Evolutionary conservation across 2,888 invertebrate species (phyloP).

Genomic region (Pachycephus smyrnensis): DNA sequence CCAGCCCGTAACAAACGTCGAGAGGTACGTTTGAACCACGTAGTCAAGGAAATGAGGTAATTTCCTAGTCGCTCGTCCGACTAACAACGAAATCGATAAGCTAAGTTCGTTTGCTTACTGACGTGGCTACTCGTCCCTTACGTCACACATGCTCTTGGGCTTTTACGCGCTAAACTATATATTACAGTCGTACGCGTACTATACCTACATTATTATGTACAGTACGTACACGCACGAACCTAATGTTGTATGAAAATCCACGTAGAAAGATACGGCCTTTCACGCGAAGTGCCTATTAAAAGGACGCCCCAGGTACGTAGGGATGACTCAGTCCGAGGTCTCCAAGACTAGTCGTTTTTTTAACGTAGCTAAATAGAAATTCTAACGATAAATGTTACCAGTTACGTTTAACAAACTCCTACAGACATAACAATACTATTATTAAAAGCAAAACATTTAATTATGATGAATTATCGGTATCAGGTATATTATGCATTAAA

Average conservation of each 20-base stretch:
- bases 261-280: neutral
- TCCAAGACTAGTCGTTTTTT: neutral
- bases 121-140: neutral
- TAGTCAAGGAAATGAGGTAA: conserved; percentile 3
- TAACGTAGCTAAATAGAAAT: neutral
- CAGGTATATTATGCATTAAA: neutral
- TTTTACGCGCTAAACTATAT: neutral
- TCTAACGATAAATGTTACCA: neutral
- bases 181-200: neutral
- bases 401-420: neutral
- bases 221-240: neutral
- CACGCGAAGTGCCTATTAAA: neutral
- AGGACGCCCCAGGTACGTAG: neutral
- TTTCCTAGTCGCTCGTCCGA: conserved; percentile 8
- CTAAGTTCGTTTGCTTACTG: conserved; percentile 9
- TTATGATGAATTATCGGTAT: neutral
- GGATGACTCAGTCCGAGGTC: neutral
- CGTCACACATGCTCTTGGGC: neutral
- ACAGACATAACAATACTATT: neutral
- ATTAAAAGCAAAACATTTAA: neutral
- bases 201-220: neutral
- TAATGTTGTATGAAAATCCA: neutral
- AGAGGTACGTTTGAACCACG: neutral
- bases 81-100: conserved; percentile 4
- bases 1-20: neutral